These are phyloP conservation scores for Sisor rabdophorus DNA, from an alignment of 2,113 vertebrate genomes.

Conservation along the genomic window DNA sequence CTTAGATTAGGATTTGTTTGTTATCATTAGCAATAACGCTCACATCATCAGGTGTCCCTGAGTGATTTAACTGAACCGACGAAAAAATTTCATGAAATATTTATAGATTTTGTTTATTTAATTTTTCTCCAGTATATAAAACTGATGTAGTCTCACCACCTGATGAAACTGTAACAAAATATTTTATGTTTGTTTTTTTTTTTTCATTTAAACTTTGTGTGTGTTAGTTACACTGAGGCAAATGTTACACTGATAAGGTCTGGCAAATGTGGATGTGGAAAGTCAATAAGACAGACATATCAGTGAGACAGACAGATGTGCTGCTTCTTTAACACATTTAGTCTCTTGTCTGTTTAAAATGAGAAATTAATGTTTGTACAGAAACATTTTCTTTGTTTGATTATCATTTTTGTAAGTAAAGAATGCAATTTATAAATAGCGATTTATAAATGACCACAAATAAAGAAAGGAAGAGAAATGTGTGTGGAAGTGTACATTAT, in stretches of 20 bases:
- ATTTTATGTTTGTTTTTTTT: neutral
- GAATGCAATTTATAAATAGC: neutral
- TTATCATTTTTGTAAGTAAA: constrained; percentile 13
- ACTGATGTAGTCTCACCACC: neutral
- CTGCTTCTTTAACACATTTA: too few relatives aligned
- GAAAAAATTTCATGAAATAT: neutral
- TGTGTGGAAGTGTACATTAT: too few relatives aligned
- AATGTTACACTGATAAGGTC: too few relatives aligned
- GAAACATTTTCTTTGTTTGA: neutral
- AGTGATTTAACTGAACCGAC: too few relatives aligned
- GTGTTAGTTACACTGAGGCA: neutral
- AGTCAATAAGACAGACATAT: neutral
- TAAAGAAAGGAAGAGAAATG: too few relatives aligned
- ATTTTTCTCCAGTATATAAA: neutral
- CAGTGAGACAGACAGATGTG: too few relatives aligned
- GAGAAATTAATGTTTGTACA: constrained; percentile 19
- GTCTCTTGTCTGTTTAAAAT: neutral
- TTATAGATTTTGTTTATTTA: neutral
- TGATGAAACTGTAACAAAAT: neutral
- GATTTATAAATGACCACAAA: constrained; percentile 1
- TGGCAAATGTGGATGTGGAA: neutral
- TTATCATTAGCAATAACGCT: neutral
- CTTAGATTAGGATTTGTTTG: neutral
- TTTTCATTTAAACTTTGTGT: neutral
- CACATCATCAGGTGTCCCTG: neutral